Percentiles rank a stretch among this genome's conserved stretches.
These are phyloP conservation scores for Taenaris catops DNA, from an alignment of 2,888 invertebrate species.

Conservation along the genomic window DNA sequence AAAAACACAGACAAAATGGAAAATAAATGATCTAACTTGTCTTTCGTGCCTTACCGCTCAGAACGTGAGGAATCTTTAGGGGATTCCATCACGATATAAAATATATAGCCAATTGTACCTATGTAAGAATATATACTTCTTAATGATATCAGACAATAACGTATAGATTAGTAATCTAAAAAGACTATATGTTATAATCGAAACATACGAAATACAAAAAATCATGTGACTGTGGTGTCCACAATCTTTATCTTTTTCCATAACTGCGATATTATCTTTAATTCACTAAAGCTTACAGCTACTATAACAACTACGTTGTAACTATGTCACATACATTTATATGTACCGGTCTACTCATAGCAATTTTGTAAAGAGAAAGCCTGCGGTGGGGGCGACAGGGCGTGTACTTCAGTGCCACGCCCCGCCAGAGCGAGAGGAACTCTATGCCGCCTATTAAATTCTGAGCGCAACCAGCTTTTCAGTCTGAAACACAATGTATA, in stretches of 20 bases:
- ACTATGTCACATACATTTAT: slow-evolving; percentile 17
- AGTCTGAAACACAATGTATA: slow-evolving; percentile 19
- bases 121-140: too few species aligned
- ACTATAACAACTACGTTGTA: slow-evolving; percentile 8
- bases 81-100: too few species aligned
- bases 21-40: too few species aligned
- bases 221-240: too few species aligned
- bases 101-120: too few species aligned
- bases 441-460: slow-evolving; percentile 55
- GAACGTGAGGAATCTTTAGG: too few species aligned
- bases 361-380: slow-evolving; percentile 26
- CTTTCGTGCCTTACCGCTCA: too few species aligned
- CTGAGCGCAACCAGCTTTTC: slow-evolving; percentile 36
- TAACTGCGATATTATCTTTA: slow-evolving; percentile 7
- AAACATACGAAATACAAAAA: too few species aligned
- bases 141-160: too few species aligned
- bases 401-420: slow-evolving; percentile 59
- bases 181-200: too few species aligned
- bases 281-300: slow-evolving; percentile 9
- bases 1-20: too few species aligned
- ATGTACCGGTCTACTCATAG: slow-evolving; percentile 24
- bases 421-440: slow-evolving; percentile 56
- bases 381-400: slow-evolving; percentile 39
- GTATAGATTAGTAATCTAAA: too few species aligned
- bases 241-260: slow-evolving; percentile 2